Conservation (phyloP, 2,888 invertebrate species). For the Helicoverpa assulta region DNA sequence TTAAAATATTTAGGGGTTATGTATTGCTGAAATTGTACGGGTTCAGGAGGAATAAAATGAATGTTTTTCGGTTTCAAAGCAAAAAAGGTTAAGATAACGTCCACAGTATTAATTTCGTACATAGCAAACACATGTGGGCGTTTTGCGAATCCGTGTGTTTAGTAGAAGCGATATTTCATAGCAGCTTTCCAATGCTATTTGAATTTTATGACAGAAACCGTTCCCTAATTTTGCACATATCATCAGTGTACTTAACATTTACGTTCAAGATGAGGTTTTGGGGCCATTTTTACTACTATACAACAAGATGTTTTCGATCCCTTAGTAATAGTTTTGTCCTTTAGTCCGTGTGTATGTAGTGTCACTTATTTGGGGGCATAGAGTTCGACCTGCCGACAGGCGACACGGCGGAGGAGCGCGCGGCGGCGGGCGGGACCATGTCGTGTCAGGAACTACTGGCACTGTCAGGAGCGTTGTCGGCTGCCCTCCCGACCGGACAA, state of each 20-base stretch:
- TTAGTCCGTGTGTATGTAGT: conserved; percentile 68
- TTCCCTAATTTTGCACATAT: background rate
- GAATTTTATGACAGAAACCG: background rate
- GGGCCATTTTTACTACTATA: background rate
- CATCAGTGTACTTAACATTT: background rate
- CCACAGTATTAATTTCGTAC: background rate
- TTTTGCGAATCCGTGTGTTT: background rate
- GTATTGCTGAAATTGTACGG: conserved; percentile 5
- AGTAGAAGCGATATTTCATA: background rate
- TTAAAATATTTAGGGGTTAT: conserved; percentile 17
- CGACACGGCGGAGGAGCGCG: conserved; percentile 83
- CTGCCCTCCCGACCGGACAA: conserved; percentile 96
- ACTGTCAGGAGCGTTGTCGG: conserved; percentile 97
- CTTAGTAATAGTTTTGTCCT: conserved; percentile 29
- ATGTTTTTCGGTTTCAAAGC: conserved; percentile 5
- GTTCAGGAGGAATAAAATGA: background rate
- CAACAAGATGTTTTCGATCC: conserved; percentile 62
- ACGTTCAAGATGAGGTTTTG: no score
- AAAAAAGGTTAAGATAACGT: conserved; percentile 1
- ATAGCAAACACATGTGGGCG: background rate
- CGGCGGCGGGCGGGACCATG: conserved; percentile 91
- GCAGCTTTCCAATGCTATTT: background rate
- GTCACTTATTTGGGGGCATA: conserved; percentile 75
- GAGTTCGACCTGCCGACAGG: conserved; percentile 89
- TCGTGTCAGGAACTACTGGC: conserved; percentile 97